Conservation (phyloP, 1,140 invertebrate genomes). For the Musca vetustissima region DNA sequence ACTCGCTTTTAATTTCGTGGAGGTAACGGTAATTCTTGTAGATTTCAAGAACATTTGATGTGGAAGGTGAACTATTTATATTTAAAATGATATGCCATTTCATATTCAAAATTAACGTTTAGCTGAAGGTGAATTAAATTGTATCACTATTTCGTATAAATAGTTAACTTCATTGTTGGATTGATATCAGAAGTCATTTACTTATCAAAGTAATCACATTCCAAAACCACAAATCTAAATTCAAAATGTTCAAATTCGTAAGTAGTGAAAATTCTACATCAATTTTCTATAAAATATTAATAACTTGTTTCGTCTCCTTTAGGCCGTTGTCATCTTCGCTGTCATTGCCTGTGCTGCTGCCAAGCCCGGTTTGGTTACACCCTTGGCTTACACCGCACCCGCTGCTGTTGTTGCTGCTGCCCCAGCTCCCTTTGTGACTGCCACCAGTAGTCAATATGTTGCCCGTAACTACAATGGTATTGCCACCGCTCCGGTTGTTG, state of each 20-base stretch:
- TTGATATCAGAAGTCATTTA: neutral
- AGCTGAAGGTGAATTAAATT: too few relatives aligned
- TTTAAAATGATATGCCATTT: too few relatives aligned
- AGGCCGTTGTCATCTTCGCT: slow-evolving; percentile 22
- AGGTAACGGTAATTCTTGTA: too few relatives aligned
- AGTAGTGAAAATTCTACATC: neutral
- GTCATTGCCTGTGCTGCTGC: slow-evolving; percentile 25
- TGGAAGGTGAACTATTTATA: too few relatives aligned
- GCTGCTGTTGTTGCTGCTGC: slow-evolving; percentile 31
- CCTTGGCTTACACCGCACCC: slow-evolving; percentile 38
- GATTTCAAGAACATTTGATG: too few relatives aligned
- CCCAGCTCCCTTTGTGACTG: slow-evolving; percentile 54
- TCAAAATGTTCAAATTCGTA: slow-evolving; percentile 24
- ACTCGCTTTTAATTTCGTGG: too few relatives aligned
- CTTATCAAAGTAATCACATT: neutral
- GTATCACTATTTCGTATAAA: too few relatives aligned
- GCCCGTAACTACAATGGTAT: slow-evolving; percentile 56
- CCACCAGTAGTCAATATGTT: slow-evolving; percentile 57
- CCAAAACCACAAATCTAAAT: neutral
- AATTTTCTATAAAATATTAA: neutral
- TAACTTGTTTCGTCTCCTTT: neutral
- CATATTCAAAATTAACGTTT: too few relatives aligned
- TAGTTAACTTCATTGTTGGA: neutral
- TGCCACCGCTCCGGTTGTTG: slow-evolving; percentile 38
- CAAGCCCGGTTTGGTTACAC: slow-evolving; percentile 29